Base-by-base conservation (phyloP, 2,888 invertebrate genomes). In the Diaprepes abbreviatus region DNA sequence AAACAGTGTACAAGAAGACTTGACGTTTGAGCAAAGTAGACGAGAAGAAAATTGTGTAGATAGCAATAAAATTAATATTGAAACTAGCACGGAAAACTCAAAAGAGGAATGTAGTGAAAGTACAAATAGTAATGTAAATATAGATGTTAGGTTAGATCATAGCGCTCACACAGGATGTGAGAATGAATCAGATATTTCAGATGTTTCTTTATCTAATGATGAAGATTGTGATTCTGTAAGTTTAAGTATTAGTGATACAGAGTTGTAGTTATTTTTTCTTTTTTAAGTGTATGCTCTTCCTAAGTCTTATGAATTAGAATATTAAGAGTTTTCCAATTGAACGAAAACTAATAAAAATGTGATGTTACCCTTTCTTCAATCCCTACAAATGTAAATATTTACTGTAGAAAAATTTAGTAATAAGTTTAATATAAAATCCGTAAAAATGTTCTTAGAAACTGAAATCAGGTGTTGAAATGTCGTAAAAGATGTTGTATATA, bases 81-180 rank as follows among this genome's bases (percentile, higher is more conserved):
- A 21, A 6, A 6, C 3, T 21, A 45, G n/a, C 1, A 4, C 45
- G 12, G 24, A 6, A 12, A 1, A 24, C 2, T 50, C 9, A 50
- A 50, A 21, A 16, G 48, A 50, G 3, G 28, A 31, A 28, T 24
- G 12, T 12, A 48, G 24, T 48, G 12, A 48, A 48, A 12, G 48
- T 50, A 50, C 48, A 50, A 50, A 50, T 1, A 50, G 28, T 31
- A 16, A 12, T 50, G 48, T 50, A 50, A 50, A 50, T 50, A 50
- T 50, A 50, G 28, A 28, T 14, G 1, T 2, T 50, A 50, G 12
- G 24, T 24, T 24, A 48, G 24, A 16, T 14, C 3, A 19, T 50
- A 28, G 5, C 9, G 5, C 7, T 14, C 1, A 36, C 17, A 55
- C 1, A 31, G 6, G 10, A 2, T 9, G 9, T 21, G n/a, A 14